A percentile compares a stretch with the other conserved stretches of the same genome.
Evolutionary conservation across 2,797 vertebrate species (phyloP).

Genomic region (Siniperca scherzeri): DNA sequence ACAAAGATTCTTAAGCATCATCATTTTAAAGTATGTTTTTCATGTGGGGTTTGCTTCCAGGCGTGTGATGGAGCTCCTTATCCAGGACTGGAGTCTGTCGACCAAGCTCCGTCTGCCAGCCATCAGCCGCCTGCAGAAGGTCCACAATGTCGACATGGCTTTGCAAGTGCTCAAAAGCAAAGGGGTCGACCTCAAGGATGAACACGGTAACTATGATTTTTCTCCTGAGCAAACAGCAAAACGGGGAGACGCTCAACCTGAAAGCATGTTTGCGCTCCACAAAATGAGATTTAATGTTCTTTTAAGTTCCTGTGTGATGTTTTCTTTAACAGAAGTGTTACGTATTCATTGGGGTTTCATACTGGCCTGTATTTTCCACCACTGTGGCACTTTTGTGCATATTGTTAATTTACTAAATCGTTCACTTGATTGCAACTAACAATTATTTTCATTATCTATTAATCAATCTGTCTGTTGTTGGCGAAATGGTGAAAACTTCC

Average conservation of each 20-base stretch:
- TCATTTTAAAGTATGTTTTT: not conserved
- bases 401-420: not conserved
- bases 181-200: constrained; percentile 90
- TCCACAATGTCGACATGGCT: constrained; percentile 94
- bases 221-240: not conserved
- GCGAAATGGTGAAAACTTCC: no score
- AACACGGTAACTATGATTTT: constrained; percentile 85
- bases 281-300: no score
- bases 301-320: no score
- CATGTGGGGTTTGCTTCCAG: constrained; percentile 75
- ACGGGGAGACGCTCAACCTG: not conserved
- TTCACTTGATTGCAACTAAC: not conserved
- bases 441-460: not conserved
- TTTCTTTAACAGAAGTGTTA: no score
- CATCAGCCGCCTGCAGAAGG: constrained; percentile 96
- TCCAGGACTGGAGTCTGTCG: constrained; percentile 92
- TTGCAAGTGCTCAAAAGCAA: constrained; percentile 87
- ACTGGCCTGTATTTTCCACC: not conserved
- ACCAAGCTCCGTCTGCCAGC: constrained; percentile 92
- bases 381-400: no score
- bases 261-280: not conserved
- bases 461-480: not conserved
- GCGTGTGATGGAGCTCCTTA: constrained; percentile 93
- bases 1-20: not conserved
- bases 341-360: not conserved